Evolutionary conservation across 30 jellyfish, hydroid and myxozoan genomes (phyloP).

Genomic region (Chrysaora quinquecirrha): DNA sequence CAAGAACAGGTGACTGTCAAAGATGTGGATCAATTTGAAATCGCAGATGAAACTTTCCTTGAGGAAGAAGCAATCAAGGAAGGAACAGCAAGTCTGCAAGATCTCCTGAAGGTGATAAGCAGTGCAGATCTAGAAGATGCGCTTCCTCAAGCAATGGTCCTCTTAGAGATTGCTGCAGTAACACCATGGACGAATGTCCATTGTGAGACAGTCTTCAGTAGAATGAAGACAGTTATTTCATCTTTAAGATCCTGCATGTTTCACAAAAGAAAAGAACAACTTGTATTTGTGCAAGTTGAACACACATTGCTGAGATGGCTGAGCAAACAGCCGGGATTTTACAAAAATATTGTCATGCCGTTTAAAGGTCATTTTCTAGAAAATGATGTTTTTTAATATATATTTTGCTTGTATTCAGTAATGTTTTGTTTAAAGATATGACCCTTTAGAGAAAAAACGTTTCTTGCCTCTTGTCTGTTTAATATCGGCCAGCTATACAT

Average conservation of each 20-base stretch:
- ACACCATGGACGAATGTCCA: constrained; percentile 38
- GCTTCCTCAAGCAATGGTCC: constrained; percentile 18
- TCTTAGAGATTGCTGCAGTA: constrained; percentile 24
- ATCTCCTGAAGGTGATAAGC: constrained; percentile 16
- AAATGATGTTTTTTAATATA: too few relatives aligned
- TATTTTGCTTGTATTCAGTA: not conserved
- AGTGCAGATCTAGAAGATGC: constrained; percentile 40
- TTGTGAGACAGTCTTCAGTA: constrained; percentile 31
- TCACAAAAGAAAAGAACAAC: constrained; percentile 20
- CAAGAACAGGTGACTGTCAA: not conserved
- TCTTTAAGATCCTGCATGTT: constrained; percentile 13
- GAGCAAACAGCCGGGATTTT: not conserved
- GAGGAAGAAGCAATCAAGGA: not conserved
- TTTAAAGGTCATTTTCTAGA: not conserved
- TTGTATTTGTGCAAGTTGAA: constrained; percentile 20
- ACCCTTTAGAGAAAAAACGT: not conserved
- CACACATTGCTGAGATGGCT: constrained; percentile 18
- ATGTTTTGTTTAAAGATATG: not conserved
- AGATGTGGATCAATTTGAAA: constrained; percentile 8
- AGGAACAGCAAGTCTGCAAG: constrained; percentile 22
- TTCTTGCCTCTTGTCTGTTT: not conserved
- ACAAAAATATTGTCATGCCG: not conserved
- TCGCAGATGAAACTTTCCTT: not conserved
- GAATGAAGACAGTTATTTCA: constrained; percentile 12
- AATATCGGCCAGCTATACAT: not conserved